Conservation (phyloP, 2,888 invertebrate genomes). For the Copidosoma aretas region DNA sequence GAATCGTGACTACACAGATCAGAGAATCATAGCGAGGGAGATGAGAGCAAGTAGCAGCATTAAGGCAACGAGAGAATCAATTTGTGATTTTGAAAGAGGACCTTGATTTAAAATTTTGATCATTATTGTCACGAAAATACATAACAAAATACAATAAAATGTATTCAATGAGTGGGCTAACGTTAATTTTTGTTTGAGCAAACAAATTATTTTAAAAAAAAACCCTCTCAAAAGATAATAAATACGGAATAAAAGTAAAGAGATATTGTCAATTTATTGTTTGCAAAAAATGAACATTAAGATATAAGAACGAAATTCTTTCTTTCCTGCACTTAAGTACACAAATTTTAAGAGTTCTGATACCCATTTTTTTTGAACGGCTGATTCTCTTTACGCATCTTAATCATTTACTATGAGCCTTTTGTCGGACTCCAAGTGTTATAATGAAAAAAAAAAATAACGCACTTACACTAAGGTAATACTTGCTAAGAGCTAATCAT, state of each 20-base stretch:
- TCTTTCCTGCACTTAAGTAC: slow-evolving; percentile 36
- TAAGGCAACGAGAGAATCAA: slow-evolving; percentile 3
- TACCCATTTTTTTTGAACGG: slow-evolving; percentile 17
- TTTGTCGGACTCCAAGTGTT: slow-evolving; percentile 12
- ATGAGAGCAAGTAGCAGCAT: slow-evolving; percentile 23
- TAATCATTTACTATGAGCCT: slow-evolving; percentile 22
- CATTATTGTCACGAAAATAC: background rate
- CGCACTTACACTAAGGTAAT: slow-evolving; percentile 29
- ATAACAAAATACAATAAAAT: background rate
- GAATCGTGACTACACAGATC: background rate
- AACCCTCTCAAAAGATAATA: slow-evolving; percentile 1
- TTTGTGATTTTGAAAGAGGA: slow-evolving; percentile 16
- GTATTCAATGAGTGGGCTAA: slow-evolving; percentile 30
- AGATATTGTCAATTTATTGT: slow-evolving; percentile 41
- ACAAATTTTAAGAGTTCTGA: slow-evolving; percentile 32
- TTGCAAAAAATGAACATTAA: slow-evolving; percentile 45
- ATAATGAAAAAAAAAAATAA: slow-evolving; percentile 21
- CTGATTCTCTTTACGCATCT: slow-evolving; percentile 20
- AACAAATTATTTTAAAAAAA: background rate
- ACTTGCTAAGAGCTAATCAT: slow-evolving; percentile 31
- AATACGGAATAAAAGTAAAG: background rate
- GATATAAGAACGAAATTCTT: slow-evolving; percentile 12
- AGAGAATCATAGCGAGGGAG: background rate
- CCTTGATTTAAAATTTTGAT: slow-evolving; percentile 1
- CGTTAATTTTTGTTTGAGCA: background rate